Evolutionary conservation across 2,113 vertebrate genomes (phyloP), one percentile per base, ranked within the genome.

Genomic region (Ctenomys sociabilis): DNA sequence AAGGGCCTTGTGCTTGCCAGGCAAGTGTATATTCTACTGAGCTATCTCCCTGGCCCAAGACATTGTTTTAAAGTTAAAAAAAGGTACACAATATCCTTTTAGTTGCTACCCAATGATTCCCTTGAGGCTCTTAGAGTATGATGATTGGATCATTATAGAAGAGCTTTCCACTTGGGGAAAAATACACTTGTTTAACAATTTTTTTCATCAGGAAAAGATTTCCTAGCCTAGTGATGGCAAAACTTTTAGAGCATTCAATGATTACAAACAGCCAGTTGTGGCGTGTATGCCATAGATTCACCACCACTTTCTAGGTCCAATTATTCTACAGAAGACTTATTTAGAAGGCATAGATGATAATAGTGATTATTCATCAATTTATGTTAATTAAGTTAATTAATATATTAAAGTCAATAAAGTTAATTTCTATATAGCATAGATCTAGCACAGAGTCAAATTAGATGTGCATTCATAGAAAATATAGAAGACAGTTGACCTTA

Each of bases 281-380:
- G 72, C 12, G 16, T 28, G 40, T 14, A 24, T 75, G 40, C 40
- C 40, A 30, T 6, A 77, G 73, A 24, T 28, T 16, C 26, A 30
- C 24, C 24, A 45, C 4, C 24, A 43, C 9, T 43, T 5, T 45
- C 22, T 13, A 28, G 14, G 73, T 26, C 40, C 45, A 89, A 45
- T 54, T 64, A 73, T 73, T 78, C 24, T 59, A 12, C 21, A 54
- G 43, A 82, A 93, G 3, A 80, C 59, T 54, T 93, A 94, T 95
- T 77, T 86, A 57, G 30, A 93, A 19, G 61, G 24, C 61, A 63
- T 26, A 63, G 54, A 63, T 26, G 61, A 63, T 24, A 26, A 63
- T 24, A 63, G 24, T 26, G 16, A 19, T 57, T 57, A 57, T 16
- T 54, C 14, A 3, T 57, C 19, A 57, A 57, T 17, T 57, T 17